Evolutionary conservation across 2,888 invertebrate species (phyloP).

Genomic region (Pyrrhia umbra): DNA sequence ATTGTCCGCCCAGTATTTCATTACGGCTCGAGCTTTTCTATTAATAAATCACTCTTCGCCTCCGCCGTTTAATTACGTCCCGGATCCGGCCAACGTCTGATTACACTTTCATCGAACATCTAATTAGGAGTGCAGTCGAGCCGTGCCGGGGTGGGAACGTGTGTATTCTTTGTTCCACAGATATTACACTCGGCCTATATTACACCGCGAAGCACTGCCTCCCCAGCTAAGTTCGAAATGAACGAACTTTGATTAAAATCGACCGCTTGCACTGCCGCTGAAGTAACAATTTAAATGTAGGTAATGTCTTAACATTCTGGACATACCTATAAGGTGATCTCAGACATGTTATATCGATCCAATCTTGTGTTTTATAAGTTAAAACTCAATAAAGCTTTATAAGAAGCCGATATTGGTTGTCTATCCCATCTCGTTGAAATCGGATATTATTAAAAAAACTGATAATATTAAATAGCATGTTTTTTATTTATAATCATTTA

Average conservation of each 20-base stretch:
- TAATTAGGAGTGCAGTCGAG: slow-evolving; percentile 89
- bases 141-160: slow-evolving; percentile 74
- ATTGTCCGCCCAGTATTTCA: slow-evolving; percentile 90
- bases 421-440: slow-evolving; percentile 32
- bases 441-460: slow-evolving; percentile 45
- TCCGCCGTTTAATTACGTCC: slow-evolving; percentile 89
- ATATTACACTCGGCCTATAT: slow-evolving; percentile 84
- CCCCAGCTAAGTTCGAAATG: slow-evolving; percentile 82
- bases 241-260: slow-evolving; percentile 87
- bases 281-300: slow-evolving; percentile 63
- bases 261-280: slow-evolving; percentile 72
- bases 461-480: slow-evolving; percentile 12
- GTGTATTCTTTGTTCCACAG: slow-evolving; percentile 86
- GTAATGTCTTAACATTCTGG: slow-evolving; percentile 44
- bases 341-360: slow-evolving; percentile 12
- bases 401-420: slow-evolving; percentile 39
- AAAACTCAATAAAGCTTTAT: slow-evolving; percentile 51
- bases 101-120: slow-evolving; percentile 90
- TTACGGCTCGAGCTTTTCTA: slow-evolving; percentile 90
- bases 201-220: slow-evolving; percentile 77
- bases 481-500: background rate
- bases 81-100: slow-evolving; percentile 88
- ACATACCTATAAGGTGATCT: slow-evolving; percentile 17
- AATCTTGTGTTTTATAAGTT: slow-evolving; percentile 34
- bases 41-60: slow-evolving; percentile 91